Evolutionary conservation across 2,113 vertebrate genomes (phyloP).

Genomic region (Spermophilus dauricus): DNA sequence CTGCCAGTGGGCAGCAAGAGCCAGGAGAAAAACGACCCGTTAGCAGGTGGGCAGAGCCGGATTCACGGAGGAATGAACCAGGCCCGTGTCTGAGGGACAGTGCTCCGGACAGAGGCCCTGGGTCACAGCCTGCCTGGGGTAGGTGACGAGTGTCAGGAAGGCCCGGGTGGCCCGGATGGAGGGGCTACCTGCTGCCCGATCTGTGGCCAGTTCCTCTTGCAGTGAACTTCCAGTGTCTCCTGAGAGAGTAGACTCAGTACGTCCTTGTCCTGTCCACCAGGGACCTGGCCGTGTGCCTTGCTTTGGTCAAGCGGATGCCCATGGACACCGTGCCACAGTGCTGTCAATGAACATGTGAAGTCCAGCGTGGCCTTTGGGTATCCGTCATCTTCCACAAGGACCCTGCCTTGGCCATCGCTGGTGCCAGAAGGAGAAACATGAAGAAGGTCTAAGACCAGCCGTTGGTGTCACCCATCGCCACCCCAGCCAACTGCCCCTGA

Average conservation of each 20-base stretch:
- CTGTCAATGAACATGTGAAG: neutral
- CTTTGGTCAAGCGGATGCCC: neutral
- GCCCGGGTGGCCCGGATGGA: neutral
- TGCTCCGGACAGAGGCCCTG: neutral
- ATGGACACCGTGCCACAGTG: neutral
- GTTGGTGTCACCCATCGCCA: neutral
- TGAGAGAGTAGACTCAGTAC: neutral
- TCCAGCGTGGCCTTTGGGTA: neutral
- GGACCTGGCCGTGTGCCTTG: neutral
- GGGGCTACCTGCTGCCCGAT: neutral
- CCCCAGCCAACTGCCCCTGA: no score
- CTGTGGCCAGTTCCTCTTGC: neutral
- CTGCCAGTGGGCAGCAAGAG: neutral
- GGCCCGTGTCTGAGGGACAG: neutral
- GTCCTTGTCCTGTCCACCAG: neutral
- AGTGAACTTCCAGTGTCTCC: neutral
- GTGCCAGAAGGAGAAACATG: neutral
- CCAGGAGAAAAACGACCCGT: neutral
- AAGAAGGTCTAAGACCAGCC: neutral
- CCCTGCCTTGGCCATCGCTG: neutral
- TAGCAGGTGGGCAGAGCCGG: neutral
- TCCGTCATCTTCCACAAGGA: neutral
- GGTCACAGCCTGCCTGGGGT: neutral
- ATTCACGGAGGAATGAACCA: neutral
- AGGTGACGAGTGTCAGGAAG: neutral